phyloP scores from a whole-genome alignment of 1,140 invertebrate genomes.

The Cherax destructor region DNA sequence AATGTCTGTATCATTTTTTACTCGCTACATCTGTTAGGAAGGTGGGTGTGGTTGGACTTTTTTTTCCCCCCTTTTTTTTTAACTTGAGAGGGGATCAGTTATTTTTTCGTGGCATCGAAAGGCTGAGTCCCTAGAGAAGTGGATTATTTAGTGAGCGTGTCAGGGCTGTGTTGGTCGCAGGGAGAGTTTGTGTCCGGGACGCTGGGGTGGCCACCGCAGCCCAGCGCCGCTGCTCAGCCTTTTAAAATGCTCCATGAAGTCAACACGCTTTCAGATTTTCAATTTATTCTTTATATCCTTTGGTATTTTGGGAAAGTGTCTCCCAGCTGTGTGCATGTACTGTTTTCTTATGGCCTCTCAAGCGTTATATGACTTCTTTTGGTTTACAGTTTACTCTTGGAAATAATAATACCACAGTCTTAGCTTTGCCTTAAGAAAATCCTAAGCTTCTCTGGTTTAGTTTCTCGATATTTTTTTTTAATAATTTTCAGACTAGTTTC shows the following conservation, averaged over 20 bases:
- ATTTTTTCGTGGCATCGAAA: neutral
- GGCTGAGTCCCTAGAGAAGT: slow-evolving; percentile 22
- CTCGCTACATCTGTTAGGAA: neutral
- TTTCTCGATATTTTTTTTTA: too few relatives aligned
- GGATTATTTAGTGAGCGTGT: slow-evolving; percentile 33
- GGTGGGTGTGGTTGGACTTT: neutral
- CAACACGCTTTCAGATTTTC: neutral
- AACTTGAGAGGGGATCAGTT: neutral
- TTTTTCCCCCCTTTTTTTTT: neutral
- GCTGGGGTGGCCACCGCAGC: neutral
- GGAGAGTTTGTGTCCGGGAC: neutral
- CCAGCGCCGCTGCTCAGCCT: neutral
- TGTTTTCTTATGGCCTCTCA: too few relatives aligned
- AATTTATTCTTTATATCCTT: too few relatives aligned
- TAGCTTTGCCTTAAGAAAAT: too few relatives aligned
- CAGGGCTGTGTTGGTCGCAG: slow-evolving; percentile 8
- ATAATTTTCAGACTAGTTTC: too few relatives aligned
- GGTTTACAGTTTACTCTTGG: too few relatives aligned
- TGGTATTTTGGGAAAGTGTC: too few relatives aligned
- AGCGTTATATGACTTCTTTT: too few relatives aligned
- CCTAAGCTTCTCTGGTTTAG: too few relatives aligned
- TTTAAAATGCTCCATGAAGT: slow-evolving; percentile 35
- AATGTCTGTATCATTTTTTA: neutral
- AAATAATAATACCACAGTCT: too few relatives aligned
- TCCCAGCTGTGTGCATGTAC: too few relatives aligned